These are phyloP conservation scores for Xestia sexstrigata DNA, from an alignment of 2,888 invertebrate species.

Conservation along the genomic window DNA sequence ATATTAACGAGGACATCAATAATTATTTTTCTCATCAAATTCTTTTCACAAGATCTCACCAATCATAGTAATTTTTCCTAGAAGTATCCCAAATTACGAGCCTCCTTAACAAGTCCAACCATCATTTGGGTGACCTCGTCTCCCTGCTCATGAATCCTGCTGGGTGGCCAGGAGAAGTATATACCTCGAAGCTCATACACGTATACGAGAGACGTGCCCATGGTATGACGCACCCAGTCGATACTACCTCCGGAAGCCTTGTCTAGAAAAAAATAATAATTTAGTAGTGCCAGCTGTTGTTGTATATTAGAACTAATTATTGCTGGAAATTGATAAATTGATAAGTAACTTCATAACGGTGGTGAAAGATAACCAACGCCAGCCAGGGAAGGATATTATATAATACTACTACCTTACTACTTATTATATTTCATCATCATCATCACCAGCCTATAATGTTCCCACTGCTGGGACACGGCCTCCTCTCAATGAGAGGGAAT, in stretches of 20 bases:
- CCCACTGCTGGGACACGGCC: too few species aligned
- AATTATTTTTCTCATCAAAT: not conserved
- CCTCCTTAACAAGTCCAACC: constrained; percentile 87
- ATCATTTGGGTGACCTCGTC: constrained; percentile 92
- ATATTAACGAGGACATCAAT: not conserved
- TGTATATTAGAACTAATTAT: not conserved
- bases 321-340: not conserved
- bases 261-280: constrained; percentile 75
- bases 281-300: not conserved
- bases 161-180: constrained; percentile 92
- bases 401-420: too few species aligned
- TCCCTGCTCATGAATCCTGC: constrained; percentile 92
- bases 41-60: not conserved
- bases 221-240: constrained; percentile 92
- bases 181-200: constrained; percentile 93
- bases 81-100: constrained; percentile 85
- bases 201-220: constrained; percentile 90
- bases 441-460: too few species aligned
- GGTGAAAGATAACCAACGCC: not conserved
- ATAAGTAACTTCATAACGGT: not conserved
- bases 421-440: too few species aligned
- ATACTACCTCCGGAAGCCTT: constrained; percentile 91
- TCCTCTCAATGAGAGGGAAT: too few species aligned
- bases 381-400: too few species aligned
- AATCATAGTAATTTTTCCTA: constrained; percentile 49